Percentiles rank a stretch among this genome's conserved stretches.
Conservation (phyloP, 2,113 vertebrate species). For the Tenrec ecaudatus region DNA sequence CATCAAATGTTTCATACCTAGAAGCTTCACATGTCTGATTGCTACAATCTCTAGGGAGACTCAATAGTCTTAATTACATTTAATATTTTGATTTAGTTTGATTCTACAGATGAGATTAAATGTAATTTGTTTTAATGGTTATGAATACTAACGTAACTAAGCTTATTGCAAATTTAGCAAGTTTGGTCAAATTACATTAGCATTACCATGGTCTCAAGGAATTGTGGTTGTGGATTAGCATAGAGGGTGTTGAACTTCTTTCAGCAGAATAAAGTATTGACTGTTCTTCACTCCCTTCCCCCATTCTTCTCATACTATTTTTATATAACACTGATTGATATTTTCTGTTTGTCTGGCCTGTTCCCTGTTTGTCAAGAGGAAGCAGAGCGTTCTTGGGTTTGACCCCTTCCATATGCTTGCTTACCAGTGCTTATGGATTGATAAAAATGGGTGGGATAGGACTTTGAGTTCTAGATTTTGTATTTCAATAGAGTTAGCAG, state of each 20-base stretch:
- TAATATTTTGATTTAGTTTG: slow-evolving; percentile 74
- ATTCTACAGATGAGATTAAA: slow-evolving; percentile 73
- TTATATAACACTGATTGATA: slow-evolving; percentile 22
- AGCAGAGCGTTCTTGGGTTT: slow-evolving; percentile 38
- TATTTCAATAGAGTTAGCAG: slow-evolving; percentile 27
- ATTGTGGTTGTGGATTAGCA: slow-evolving; percentile 29
- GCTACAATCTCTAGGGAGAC: slow-evolving; percentile 68
- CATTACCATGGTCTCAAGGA: slow-evolving; percentile 33
- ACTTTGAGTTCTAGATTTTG: slow-evolving; percentile 30
- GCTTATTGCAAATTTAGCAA: slow-evolving; percentile 44
- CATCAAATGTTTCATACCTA: slow-evolving; percentile 74
- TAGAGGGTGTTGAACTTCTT: slow-evolving; percentile 35
- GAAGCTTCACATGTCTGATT: slow-evolving; percentile 67
- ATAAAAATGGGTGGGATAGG: slow-evolving; percentile 36
- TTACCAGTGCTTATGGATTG: slow-evolving; percentile 16
- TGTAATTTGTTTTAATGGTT: slow-evolving; percentile 69
- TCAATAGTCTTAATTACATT: slow-evolving; percentile 70
- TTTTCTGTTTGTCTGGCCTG: slow-evolving; percentile 7
- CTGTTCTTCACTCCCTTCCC: neutral
- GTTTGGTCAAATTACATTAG: slow-evolving; percentile 49
- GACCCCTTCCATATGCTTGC: neutral
- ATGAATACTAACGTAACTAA: slow-evolving; percentile 35
- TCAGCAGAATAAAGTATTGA: slow-evolving; percentile 24
- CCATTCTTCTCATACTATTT: slow-evolving; percentile 2
- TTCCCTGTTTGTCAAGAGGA: slow-evolving; percentile 38